A percentile compares a stretch with the other conserved stretches of the same genome.
These are phyloP conservation scores for Monopterus albus DNA, from an alignment of 2,113 vertebrate genomes.

Conservation along the genomic window DNA sequence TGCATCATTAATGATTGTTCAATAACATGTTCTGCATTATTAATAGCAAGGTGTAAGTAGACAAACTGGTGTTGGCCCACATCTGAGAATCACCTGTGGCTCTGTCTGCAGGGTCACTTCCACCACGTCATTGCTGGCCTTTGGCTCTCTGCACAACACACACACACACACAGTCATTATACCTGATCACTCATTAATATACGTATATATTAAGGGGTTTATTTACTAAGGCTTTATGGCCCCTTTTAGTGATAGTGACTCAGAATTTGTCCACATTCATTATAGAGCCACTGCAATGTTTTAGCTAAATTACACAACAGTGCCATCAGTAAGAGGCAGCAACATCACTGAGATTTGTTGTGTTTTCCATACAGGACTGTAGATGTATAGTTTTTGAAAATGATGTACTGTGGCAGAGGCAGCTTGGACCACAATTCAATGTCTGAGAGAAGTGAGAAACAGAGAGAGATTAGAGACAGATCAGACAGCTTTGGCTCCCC, in stretches of 20 bases:
- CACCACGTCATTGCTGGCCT: constrained; percentile 71
- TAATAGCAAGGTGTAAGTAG: constrained; percentile 40
- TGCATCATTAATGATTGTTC: constrained; percentile 15
- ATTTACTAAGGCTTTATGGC: constrained; percentile 3
- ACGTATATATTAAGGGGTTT: constrained; percentile 3
- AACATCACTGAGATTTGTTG: too few species aligned
- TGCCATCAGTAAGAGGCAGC: too few species aligned
- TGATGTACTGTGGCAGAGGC: not conserved
- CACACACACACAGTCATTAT: constrained; percentile 28
- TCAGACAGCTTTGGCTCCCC: not conserved
- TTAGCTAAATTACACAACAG: not conserved
- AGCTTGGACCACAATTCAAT: not conserved
- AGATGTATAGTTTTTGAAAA: not conserved
- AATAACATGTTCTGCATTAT: constrained; percentile 41
- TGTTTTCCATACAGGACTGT: not conserved
- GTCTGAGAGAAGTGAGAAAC: not conserved
- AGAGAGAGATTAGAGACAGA: not conserved
- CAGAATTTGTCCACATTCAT: not conserved
- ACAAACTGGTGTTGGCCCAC: constrained; percentile 39
- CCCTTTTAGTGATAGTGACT: constrained; percentile 29
- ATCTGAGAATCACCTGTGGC: constrained; percentile 32
- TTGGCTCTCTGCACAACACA: constrained; percentile 57
- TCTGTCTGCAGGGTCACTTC: constrained; percentile 65
- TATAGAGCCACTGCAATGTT: not conserved
- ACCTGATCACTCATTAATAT: constrained; percentile 25